phyloP scores from a whole-genome alignment of 2,113 vertebrate species.

The Calonectris borealis region DNA sequence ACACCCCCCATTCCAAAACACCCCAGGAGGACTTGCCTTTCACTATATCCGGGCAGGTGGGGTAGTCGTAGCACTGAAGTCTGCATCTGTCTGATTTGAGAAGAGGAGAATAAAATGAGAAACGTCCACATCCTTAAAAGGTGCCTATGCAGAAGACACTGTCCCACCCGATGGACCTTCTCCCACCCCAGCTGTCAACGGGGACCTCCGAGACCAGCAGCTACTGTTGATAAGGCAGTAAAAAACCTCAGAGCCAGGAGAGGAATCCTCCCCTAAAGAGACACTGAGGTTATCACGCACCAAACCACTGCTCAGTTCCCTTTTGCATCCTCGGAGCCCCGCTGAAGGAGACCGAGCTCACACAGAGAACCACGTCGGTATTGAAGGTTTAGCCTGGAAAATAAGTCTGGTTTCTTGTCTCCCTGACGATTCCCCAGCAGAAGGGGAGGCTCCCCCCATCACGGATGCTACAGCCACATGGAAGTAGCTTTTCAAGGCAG shows the following conservation, averaged over 20 bases:
- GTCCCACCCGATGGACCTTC: neutral
- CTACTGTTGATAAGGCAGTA: fast-evolving
- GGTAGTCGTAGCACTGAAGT: neutral
- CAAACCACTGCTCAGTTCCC: neutral
- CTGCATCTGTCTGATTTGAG: neutral
- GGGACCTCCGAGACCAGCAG: neutral
- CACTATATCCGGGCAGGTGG: neutral
- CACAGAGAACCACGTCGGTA: neutral
- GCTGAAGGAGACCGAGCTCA: neutral
- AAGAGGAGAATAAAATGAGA: neutral
- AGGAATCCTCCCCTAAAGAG: neutral
- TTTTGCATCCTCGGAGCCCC: neutral
- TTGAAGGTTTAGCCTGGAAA: neutral
- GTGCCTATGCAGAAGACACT: fast-evolving
- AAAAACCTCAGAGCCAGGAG: no score
- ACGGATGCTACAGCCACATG: neutral
- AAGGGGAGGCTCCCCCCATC: neutral
- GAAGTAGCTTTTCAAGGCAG: neutral
- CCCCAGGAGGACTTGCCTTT: neutral
- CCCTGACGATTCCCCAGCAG: no score
- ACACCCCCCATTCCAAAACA: neutral
- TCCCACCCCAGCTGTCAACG: neutral
- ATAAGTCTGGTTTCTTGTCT: neutral
- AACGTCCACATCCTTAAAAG: fast-evolving
- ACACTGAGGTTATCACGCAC: neutral